Evolutionary conservation across 2,888 invertebrate species (phyloP), one percentile per base, ranked within the genome.

Genomic region (Tenthredo distinguenda): DNA sequence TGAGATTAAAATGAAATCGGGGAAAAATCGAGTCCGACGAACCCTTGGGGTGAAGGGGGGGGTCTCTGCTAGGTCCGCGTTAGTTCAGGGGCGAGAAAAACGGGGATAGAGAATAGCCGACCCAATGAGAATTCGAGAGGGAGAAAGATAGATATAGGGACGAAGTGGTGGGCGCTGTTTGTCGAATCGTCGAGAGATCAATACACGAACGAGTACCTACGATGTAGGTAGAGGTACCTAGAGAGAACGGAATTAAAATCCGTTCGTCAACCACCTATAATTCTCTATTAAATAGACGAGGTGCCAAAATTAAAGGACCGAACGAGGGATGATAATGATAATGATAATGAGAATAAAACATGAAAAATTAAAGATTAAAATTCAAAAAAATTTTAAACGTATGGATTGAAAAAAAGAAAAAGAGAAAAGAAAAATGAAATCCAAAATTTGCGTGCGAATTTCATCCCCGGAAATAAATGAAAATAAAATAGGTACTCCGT

Each of bases 151-250:
- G 40, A 12, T 65, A 65, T 26, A 71, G 50, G 34, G 85, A 55
- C 55, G 58, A 83, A 79, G 85, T 87, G 79, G 90, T 89, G 90
- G 90, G 90, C 91, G 92, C 91, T 92, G 92, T 92, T 93, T 92
- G 92, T 91, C 91, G 92, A 92, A 92, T 91, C 91, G 91, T 88
- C 90, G 90, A 91, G 92, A 93, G 92, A 93, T 93, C 93, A 92
- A 93, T 93, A 93, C 72, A 40, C 92, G 90, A 90, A 55, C 62
- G 62, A 62, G 81, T 62, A 47, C 47, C 47, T 47, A 81, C 58
- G 62, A 62, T 58, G 58, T 81, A 81, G 50, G 58, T 81, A 58
- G 7, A 37, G 31, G 71, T 68, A 68, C 47, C 47, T 47, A 40
- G 6, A 47, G 47, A 12, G 12, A 3, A 47, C 47, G 47, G 1